A percentile compares a stretch with the other conserved stretches of the same genome.
phyloP scores from a whole-genome alignment of 1,140 invertebrate genomes.

The Drosophila sp. region DNA sequence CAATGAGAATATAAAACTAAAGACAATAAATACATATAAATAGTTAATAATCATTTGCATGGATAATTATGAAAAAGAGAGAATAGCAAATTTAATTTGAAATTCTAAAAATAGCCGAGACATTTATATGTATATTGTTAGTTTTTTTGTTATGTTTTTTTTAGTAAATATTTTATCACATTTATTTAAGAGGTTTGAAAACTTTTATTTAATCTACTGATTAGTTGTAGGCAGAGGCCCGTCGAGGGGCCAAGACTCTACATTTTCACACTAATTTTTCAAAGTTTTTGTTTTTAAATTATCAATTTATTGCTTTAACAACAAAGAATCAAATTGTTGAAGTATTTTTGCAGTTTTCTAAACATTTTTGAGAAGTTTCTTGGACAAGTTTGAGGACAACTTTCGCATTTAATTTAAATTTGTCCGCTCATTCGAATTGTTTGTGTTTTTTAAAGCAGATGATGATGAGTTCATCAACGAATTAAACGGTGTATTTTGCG shows the following conservation, averaged over 20 bases:
- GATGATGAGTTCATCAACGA: not conserved
- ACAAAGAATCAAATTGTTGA: too few relatives aligned
- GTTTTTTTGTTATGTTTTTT: too few relatives aligned
- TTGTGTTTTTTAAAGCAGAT: too few relatives aligned
- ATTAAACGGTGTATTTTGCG: not conserved
- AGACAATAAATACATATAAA: constrained; percentile 16
- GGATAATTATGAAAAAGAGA: constrained; percentile 5
- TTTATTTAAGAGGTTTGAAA: too few relatives aligned
- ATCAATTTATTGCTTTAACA: too few relatives aligned
- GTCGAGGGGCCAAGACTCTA: too few relatives aligned
- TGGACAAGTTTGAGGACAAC: not conserved
- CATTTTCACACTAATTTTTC: too few relatives aligned
- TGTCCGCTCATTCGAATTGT: too few relatives aligned
- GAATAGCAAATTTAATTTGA: constrained; percentile 13
- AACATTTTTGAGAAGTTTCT: too few relatives aligned
- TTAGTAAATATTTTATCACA: too few relatives aligned
- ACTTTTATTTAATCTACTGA: not conserved
- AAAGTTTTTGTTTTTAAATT: too few relatives aligned
- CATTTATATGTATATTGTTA: not conserved
- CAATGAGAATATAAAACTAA: constrained; percentile 10
- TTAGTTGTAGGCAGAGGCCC: not conserved
- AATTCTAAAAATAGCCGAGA: constrained; percentile 6
- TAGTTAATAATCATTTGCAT: constrained; percentile 20
- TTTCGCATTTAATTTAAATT: not conserved
- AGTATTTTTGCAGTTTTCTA: too few relatives aligned